Evolutionary conservation across 2,797 vertebrate genomes (phyloP).

Genomic region (Gephyroberyx darwinii): DNA sequence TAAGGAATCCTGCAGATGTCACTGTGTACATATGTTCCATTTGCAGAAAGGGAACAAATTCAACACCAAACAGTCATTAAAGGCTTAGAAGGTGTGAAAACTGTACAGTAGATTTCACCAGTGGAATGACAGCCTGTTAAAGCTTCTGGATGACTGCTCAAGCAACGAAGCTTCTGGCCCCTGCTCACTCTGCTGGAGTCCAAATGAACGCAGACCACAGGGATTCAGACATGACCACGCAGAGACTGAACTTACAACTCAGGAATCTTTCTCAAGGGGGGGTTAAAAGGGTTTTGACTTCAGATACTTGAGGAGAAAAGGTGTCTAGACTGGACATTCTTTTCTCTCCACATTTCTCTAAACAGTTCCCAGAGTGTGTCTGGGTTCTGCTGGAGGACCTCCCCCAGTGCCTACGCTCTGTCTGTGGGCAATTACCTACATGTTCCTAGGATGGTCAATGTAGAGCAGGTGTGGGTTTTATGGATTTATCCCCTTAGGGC

Average conservation of each 20-base stretch:
- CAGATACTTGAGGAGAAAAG: constrained; percentile 52
- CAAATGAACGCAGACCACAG: constrained; percentile 44
- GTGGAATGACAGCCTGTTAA: constrained; percentile 57
- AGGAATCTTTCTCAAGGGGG: constrained; percentile 54
- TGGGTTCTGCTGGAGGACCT: constrained; percentile 35
- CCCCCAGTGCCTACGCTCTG: constrained; percentile 30
- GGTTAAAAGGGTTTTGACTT: constrained; percentile 47
- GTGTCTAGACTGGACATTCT: constrained; percentile 65
- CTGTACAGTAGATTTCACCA: constrained; percentile 52
- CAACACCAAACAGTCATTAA: constrained; percentile 34
- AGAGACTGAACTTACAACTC: constrained; percentile 64
- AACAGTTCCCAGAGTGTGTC: constrained; percentile 33
- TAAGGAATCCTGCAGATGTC: constrained; percentile 72
- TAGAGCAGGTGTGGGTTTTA: constrained; percentile 78
- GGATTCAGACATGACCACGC: constrained; percentile 60
- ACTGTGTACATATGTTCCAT: constrained; percentile 64
- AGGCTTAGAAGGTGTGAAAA: constrained; percentile 61
- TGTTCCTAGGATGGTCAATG: constrained; percentile 61
- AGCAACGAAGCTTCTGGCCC: constrained; percentile 44
- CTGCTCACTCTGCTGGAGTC: constrained; percentile 47
- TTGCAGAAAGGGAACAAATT: constrained; percentile 34
- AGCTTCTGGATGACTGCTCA: constrained; percentile 56
- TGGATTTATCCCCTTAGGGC: constrained; percentile 54
- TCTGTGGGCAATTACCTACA: constrained; percentile 69
- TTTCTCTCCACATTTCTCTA: constrained; percentile 26